A percentile compares a stretch with the other conserved stretches of the same genome.
Conservation (phyloP, 2,888 invertebrate species). For the Mythimna lalbum region DNA sequence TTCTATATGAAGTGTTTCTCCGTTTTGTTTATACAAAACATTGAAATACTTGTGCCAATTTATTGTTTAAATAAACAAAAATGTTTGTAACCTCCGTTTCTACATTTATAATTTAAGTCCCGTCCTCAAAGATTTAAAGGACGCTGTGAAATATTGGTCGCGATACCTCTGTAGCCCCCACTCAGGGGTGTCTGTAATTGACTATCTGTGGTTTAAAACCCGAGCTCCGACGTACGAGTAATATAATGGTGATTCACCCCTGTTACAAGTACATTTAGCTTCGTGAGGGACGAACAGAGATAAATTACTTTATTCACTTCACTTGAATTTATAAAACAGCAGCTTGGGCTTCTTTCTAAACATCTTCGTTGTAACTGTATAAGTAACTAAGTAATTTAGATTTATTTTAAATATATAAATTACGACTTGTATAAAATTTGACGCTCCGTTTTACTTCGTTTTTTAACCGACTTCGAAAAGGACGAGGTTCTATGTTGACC, state of each 20-base stretch:
- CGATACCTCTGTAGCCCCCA: constrained; percentile 40
- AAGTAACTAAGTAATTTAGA: not conserved
- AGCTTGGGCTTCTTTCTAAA: not conserved
- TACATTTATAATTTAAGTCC: constrained; percentile 6
- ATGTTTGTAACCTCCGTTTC: not conserved
- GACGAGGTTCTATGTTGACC: too few species aligned
- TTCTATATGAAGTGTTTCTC: constrained; percentile 6
- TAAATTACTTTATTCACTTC: constrained; percentile 46
- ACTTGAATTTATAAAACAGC: constrained; percentile 22
- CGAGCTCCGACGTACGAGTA: constrained; percentile 41
- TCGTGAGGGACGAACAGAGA: constrained; percentile 31
- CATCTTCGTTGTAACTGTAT: not conserved
- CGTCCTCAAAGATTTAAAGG: constrained; percentile 42
- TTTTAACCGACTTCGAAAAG: too few species aligned
- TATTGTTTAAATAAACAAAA: constrained; percentile 7
- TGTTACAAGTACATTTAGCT: constrained; percentile 50
- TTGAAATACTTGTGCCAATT: constrained; percentile 2
- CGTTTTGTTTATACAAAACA: not conserved
- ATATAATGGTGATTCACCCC: constrained; percentile 55
- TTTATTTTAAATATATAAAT: not conserved
- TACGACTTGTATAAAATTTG: too few species aligned
- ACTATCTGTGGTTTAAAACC: constrained; percentile 56
- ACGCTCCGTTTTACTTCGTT: too few species aligned
- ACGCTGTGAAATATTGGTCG: constrained; percentile 46
- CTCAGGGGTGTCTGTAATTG: constrained; percentile 52